Percentiles rank a stretch among this genome's conserved stretches.
Conservation (phyloP, 2,113 vertebrate genomes). For the Engraulis encrasicolus region DNA sequence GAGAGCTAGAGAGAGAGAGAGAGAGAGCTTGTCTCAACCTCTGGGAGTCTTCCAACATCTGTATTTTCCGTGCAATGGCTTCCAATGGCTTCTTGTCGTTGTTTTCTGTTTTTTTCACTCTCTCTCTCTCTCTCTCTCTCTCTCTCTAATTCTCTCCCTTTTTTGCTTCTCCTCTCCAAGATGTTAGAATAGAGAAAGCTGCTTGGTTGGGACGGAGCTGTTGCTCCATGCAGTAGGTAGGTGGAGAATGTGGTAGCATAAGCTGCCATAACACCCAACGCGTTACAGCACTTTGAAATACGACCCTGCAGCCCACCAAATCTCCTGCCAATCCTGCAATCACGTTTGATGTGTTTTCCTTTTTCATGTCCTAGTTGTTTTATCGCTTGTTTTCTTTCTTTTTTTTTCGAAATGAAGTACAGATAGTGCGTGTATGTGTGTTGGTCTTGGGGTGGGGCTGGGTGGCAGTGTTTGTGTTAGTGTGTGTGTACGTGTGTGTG, state of each 20-base stretch:
- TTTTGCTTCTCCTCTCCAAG: not conserved
- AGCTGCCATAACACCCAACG: constrained; percentile 56
- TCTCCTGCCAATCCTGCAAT: constrained; percentile 74
- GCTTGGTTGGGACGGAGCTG: constrained; percentile 46
- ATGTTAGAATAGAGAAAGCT: not conserved
- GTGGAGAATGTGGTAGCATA: constrained; percentile 47
- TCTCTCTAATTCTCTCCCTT: not conserved
- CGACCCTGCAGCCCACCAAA: constrained; percentile 64
- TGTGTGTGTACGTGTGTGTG: constrained; percentile 23
- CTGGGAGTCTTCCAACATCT: constrained; percentile 19
- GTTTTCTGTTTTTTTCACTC: not conserved
- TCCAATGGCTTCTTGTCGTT: constrained; percentile 11
- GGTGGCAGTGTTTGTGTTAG: too few species aligned
- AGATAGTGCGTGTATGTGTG: constrained; percentile 54
- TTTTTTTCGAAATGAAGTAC: constrained; percentile 66
- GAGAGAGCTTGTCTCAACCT: constrained; percentile 30
- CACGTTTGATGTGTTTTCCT: constrained; percentile 46
- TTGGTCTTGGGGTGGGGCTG: not conserved
- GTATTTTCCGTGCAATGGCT: constrained; percentile 21
- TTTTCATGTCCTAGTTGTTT: constrained; percentile 49
- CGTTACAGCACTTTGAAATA: constrained; percentile 72
- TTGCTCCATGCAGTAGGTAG: constrained; percentile 41
- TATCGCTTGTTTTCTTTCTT: constrained; percentile 36
- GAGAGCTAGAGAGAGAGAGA: constrained; percentile 41
- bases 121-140: not conserved